Base-by-base conservation (phyloP, 2,797 vertebrate genomes). In the Pseudochaenichthys georgianus region DNA sequence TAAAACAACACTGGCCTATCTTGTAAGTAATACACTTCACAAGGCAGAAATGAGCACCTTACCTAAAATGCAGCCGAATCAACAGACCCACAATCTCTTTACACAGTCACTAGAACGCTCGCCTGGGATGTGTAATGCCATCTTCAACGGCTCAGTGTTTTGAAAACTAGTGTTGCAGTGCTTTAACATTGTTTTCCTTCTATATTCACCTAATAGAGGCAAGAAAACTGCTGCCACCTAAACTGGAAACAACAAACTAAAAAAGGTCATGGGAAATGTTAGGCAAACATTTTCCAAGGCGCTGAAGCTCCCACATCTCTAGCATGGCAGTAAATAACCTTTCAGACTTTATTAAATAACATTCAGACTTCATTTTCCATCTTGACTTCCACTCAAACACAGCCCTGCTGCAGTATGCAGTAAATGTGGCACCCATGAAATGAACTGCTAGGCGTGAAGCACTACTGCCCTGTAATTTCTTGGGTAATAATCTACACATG, bases 381-480 rank as follows among this genome's bases (percentile, higher is more conserved):
- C 46, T 61, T 17, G 17, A 61, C 42, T 28, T 61, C 19, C 62
- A 70, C 8, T 52, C 45, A 61, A 46, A 62, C 7, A 52, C 19
- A 50, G 38, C 41, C 28, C 58, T 51, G 64, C 58, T 64, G 73
- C 23, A 19, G 68, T 51, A 51, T 34, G 8, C 34, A 38, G 8
- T 51, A 65, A 77, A 78, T 76, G 47, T 68, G 75, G 77, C 74
- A 59, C 15, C 67, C 45, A 45, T 82, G 78, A 83, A 78, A 83
- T 71, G 64, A 64, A 63, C 82, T 54, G 68, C 64, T 51, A 45
- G 64, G 68, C 47, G 23, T 83, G 84, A 69, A 70, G 70, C 19
- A 60, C 41, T 38, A 2, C 43, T 64, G 47, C 61, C 34, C 23
- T 70, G 54, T 85, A 65, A 85, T 87, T 76, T 83, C 68, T 64